A percentile compares a stretch with the other conserved stretches of the same genome.
phyloP scores from a whole-genome alignment of 2,797 vertebrate genomes.

The Artibeus jamaicensis region DNA sequence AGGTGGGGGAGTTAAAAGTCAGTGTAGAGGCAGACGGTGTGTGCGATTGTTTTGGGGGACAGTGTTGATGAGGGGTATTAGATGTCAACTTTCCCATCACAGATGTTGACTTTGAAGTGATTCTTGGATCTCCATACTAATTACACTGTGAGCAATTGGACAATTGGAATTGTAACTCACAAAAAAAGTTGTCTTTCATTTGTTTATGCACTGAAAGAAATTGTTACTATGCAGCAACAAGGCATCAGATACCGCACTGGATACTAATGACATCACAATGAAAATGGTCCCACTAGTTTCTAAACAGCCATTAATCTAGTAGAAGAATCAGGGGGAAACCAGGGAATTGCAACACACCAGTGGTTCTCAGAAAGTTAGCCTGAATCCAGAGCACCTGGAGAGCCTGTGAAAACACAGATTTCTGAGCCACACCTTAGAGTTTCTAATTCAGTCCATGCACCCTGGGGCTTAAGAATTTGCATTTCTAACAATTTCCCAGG shows the following conservation, averaged over 20 bases:
- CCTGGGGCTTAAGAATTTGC: background rate
- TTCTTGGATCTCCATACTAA: background rate
- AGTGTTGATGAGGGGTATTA: background rate
- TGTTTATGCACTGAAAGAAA: background rate
- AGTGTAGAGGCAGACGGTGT: background rate
- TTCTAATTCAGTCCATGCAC: background rate
- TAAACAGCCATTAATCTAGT: background rate
- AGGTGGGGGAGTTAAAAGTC: background rate
- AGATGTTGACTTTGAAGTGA: background rate
- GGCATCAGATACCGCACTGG: background rate
- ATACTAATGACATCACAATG: background rate
- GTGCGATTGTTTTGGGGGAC: background rate
- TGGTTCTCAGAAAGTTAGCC: background rate
- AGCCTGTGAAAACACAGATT: background rate
- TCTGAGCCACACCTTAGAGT: background rate
- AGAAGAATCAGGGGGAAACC: background rate
- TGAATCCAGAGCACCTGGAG: background rate
- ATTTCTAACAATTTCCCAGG: background rate
- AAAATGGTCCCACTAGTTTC: background rate
- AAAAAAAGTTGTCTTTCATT: background rate
- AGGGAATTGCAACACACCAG: background rate
- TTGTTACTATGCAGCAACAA: background rate
- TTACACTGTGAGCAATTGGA: background rate
- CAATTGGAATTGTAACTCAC: background rate
- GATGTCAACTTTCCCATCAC: background rate